phyloP scores from a whole-genome alignment of 2,113 vertebrate genomes.

The Mixornis gularis region DNA sequence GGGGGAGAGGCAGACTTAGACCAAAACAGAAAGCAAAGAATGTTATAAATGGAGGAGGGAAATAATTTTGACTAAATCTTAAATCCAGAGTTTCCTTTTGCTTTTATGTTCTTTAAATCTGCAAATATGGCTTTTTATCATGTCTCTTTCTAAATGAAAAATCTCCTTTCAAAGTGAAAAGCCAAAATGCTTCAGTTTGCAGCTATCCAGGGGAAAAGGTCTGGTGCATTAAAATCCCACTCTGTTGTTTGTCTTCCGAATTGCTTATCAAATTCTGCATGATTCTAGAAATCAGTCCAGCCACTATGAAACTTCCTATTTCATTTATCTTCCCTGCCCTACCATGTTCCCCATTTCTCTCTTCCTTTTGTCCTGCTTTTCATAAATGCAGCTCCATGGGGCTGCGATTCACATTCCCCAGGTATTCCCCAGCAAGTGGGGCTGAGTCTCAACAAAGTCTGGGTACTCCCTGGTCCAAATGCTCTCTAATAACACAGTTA shows the following conservation, averaged over 20 bases:
- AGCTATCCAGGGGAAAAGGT: background rate
- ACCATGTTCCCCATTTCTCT: background rate
- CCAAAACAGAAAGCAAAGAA: background rate
- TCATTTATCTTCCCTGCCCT: background rate
- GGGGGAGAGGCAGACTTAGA: background rate
- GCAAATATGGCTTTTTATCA: background rate
- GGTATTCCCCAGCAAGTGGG: background rate
- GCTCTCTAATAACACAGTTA: background rate
- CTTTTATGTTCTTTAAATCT: background rate
- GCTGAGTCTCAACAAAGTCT: background rate
- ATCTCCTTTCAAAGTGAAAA: slow-evolving; percentile 5
- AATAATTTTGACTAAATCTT: background rate
- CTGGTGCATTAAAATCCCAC: background rate
- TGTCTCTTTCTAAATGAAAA: background rate
- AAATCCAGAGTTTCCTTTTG: background rate
- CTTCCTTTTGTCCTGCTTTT: background rate
- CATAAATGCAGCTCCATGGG: background rate
- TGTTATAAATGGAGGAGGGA: background rate
- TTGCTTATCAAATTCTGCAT: background rate
- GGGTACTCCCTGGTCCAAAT: background rate
- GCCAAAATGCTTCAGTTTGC: background rate
- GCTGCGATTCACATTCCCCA: accelerated
- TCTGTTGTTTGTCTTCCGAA: background rate
- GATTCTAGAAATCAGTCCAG: background rate
- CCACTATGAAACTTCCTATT: background rate